Percentiles rank a stretch among this genome's conserved stretches.
Conservation (phyloP, 2,797 vertebrate genomes). For the Serranus cabrilla region DNA sequence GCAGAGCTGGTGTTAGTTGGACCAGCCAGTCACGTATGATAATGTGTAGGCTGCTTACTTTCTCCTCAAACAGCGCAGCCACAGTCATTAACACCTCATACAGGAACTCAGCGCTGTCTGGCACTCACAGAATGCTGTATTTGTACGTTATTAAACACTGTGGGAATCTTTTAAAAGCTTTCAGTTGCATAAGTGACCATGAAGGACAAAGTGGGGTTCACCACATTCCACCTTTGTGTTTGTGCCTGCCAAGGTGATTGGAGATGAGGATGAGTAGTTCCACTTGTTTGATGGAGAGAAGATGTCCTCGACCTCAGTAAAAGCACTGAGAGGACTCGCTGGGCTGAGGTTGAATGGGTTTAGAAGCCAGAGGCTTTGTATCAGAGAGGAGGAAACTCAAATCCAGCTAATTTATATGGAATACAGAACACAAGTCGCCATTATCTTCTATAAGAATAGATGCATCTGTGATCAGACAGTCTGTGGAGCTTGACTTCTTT, state of each 20-base stretch:
- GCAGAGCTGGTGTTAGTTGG: neutral
- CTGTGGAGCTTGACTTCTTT: constrained; percentile 2
- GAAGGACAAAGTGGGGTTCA: neutral
- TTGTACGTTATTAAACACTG: neutral
- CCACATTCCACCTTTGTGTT: neutral
- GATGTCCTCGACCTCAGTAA: neutral
- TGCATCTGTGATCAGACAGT: neutral
- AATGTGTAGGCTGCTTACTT: constrained; percentile 19
- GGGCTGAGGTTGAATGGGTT: neutral
- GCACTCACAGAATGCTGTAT: neutral
- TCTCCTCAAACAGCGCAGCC: neutral
- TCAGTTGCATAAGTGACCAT: constrained; percentile 12
- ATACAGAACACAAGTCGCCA: neutral
- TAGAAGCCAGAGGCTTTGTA: neutral
- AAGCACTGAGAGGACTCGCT: neutral
- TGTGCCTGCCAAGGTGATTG: neutral
- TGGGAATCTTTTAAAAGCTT: constrained; percentile 11
- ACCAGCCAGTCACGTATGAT: neutral
- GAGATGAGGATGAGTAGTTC: neutral
- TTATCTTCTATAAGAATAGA: neutral
- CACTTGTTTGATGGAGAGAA: constrained; percentile 13
- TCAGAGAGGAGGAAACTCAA: neutral
- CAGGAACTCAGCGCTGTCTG: constrained; percentile 21
- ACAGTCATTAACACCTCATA: constrained; percentile 14
- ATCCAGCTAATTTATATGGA: neutral